Conservation (phyloP, 2,113 vertebrate species). For the Eubucco bourcierii region DNA sequence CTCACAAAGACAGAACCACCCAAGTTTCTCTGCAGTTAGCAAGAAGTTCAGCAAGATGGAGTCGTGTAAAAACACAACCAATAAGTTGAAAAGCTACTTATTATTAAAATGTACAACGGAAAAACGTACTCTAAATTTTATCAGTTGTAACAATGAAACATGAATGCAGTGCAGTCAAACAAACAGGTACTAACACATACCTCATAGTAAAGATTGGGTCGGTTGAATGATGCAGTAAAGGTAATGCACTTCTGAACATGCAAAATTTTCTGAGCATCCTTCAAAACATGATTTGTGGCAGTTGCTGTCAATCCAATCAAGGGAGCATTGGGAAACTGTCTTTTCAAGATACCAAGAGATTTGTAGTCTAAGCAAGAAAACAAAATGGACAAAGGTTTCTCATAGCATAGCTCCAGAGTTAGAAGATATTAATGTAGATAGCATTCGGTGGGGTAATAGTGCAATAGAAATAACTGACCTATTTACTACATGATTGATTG, state of each 20-base stretch:
- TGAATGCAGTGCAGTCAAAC: not conserved
- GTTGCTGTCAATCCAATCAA: conserved; percentile 94
- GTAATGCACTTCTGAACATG: conserved; percentile 85
- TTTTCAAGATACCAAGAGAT: conserved; percentile 92
- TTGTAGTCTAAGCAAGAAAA: conserved; percentile 86
- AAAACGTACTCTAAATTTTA: not conserved
- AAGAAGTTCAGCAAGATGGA: not conserved
- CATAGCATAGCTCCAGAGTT: not conserved
- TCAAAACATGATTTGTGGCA: conserved; percentile 88
- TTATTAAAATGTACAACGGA: not conserved
- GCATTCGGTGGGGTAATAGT: not conserved
- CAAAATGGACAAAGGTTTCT: not conserved
- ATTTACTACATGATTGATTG: not conserved
- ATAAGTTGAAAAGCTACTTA: not conserved
- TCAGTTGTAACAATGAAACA: not conserved
- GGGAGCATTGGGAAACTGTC: conserved; percentile 89
- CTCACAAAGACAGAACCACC: not conserved
- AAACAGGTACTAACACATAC: conserved; percentile 58
- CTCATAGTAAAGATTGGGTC: conserved; percentile 95
- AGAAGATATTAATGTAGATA: not conserved
- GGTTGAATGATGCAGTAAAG: conserved; percentile 92
- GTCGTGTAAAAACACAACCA: not conserved
- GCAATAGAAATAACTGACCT: not conserved
- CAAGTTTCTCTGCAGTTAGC: not conserved
- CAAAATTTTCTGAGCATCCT: conserved; percentile 92